Percentiles rank a stretch among this genome's conserved stretches.
Conservation (phyloP, 2,888 invertebrate species). For the Chrysotoxum bicinctum region DNA sequence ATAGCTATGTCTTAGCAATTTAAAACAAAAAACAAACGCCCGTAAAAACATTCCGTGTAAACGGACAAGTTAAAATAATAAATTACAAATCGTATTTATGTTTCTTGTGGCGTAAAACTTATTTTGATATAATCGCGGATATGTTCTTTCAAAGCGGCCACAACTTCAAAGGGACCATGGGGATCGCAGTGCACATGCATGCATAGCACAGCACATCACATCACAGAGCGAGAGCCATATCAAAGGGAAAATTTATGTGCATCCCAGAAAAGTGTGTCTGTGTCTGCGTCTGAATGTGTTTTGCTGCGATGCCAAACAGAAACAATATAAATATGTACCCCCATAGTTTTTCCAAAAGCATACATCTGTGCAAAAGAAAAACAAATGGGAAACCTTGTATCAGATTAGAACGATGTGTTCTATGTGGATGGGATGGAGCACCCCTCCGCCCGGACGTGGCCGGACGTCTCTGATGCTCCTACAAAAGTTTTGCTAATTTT, state of each 20-base stretch:
- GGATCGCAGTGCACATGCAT: not conserved
- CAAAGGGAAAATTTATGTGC: slow-evolving; percentile 58
- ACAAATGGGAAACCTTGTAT: slow-evolving; percentile 60
- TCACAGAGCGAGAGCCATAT: not conserved
- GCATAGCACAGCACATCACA: not conserved
- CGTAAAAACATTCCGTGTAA: slow-evolving; percentile 22
- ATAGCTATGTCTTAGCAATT: not conserved
- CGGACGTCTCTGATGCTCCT: not conserved
- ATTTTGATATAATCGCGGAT: slow-evolving; percentile 72
- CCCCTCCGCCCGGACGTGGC: not conserved
- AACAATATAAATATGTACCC: slow-evolving; percentile 9
- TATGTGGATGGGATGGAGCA: slow-evolving; percentile 11
- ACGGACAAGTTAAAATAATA: slow-evolving; percentile 59
- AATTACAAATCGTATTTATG: slow-evolving; percentile 70
- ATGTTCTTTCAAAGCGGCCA: slow-evolving; percentile 52
- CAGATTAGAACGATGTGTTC: slow-evolving; percentile 53
- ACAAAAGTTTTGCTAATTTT: slow-evolving; percentile 41
- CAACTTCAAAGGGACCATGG: slow-evolving; percentile 66
- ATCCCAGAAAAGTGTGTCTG: slow-evolving; percentile 20
- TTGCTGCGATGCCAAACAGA: slow-evolving; percentile 10
- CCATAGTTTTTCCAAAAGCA: slow-evolving; percentile 57
- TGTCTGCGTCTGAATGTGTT: slow-evolving; percentile 11
- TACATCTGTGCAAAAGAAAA: slow-evolving; percentile 56
- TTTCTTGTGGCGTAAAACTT: slow-evolving; percentile 66
- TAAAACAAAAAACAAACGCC: not conserved